Percentiles rank a stretch among this genome's conserved stretches.
Conservation (phyloP, 2,888 invertebrate species). For the Morinoia aosen region DNA sequence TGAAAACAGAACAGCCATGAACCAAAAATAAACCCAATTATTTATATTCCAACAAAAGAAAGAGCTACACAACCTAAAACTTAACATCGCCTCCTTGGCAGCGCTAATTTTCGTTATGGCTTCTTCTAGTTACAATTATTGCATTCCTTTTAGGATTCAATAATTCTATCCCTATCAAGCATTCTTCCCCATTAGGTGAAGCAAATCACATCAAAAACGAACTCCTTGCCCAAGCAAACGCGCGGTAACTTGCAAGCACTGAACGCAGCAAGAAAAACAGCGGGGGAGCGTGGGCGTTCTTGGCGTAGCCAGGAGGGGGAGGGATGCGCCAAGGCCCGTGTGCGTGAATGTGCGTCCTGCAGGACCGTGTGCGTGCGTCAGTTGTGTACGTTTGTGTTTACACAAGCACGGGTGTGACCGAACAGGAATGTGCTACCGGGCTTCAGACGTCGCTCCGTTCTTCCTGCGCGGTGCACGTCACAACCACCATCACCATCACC, state of each 20-base stretch:
- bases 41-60: too few species aligned
- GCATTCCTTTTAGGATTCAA: too few species aligned
- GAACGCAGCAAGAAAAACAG: background rate
- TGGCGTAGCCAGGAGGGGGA: background rate
- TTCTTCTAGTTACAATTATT: too few species aligned
- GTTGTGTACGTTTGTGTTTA: conserved; percentile 5
- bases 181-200: background rate
- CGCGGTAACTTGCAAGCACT: background rate
- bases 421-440: conserved; percentile 51
- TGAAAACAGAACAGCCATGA: too few species aligned
- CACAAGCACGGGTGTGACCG: conserved; percentile 44
- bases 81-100: too few species aligned
- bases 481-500: background rate
- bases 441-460: conserved; percentile 32
- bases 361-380: conserved; percentile 24
- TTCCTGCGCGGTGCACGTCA: background rate
- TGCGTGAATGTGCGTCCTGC: conserved; percentile 9
- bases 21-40: too few species aligned
- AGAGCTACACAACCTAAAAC: too few species aligned
- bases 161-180: too few species aligned
- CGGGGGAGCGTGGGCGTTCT: background rate
- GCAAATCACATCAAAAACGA: background rate
- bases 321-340: background rate
- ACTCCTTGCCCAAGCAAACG: background rate
- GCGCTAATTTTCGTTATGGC: too few species aligned